Conservation (phyloP, 2,888 invertebrate genomes). For the Acrocera orbiculus region DNA sequence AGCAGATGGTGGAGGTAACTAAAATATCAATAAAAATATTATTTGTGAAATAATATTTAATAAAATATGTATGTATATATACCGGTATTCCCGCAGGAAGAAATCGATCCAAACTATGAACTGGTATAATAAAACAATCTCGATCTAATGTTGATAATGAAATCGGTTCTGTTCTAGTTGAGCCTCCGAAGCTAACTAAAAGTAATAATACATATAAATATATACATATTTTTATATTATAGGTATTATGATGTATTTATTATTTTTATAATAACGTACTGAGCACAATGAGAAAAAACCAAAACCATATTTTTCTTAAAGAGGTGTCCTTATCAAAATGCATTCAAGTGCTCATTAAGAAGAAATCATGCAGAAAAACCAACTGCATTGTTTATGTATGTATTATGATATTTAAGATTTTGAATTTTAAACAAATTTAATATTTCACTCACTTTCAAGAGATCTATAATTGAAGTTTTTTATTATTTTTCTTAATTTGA, state of each 20-base stretch:
- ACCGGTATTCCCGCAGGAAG: slow-evolving; percentile 81
- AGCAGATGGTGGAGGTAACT: slow-evolving; percentile 46
- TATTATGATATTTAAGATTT: too few relatives aligned
- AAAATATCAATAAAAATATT: too few relatives aligned
- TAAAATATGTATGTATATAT: slow-evolving; percentile 7
- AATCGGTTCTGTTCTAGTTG: slow-evolving; percentile 42
- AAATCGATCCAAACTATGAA: slow-evolving; percentile 72
- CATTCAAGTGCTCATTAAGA: too few relatives aligned
- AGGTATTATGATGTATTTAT: slow-evolving; percentile 3
- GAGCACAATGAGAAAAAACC: too few relatives aligned
- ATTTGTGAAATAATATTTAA: neutral
- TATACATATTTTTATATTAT: slow-evolving; percentile 1
- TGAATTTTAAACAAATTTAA: too few relatives aligned
- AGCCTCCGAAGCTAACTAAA: slow-evolving; percentile 25
- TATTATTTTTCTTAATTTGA: too few relatives aligned
- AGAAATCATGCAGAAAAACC: too few relatives aligned
- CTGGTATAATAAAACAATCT: slow-evolving; percentile 87
- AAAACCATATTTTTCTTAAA: too few relatives aligned
- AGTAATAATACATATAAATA: slow-evolving; percentile 10
- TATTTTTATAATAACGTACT: neutral
- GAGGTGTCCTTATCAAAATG: too few relatives aligned
- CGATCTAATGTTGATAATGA: slow-evolving; percentile 67
- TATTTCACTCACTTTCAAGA: too few relatives aligned
- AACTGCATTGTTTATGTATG: too few relatives aligned
- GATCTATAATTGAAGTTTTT: too few relatives aligned